These are phyloP conservation scores for Drosophila mayri DNA, from an alignment of 1,140 invertebrate species.

Conservation along the genomic window DNA sequence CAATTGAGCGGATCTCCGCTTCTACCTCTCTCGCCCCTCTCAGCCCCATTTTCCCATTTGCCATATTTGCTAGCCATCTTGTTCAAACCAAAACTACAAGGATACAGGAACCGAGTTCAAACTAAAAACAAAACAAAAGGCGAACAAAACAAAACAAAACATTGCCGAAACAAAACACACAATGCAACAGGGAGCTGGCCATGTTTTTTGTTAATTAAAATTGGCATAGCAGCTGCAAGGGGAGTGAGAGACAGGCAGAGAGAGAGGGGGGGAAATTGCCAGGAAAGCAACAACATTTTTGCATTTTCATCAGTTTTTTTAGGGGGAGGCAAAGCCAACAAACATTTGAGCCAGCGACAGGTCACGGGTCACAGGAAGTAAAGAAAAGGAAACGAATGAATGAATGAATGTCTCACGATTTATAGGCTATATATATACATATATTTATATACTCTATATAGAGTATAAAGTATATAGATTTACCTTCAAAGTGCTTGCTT, in stretches of 20 bases:
- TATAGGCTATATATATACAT: conserved; percentile 3
- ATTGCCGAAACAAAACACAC: conserved; percentile 37
- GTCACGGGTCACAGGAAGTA: conserved; percentile 20
- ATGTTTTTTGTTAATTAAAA: conserved; percentile 81
- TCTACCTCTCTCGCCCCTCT: neutral
- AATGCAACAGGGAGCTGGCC: conserved; percentile 63
- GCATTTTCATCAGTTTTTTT: conserved; percentile 52
- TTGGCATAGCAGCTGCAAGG: conserved; percentile 57
- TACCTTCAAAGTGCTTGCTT: conserved; percentile 53
- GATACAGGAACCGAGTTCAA: conserved; percentile 28
- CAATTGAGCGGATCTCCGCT: conserved; percentile 23
- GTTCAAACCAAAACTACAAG: conserved; percentile 15
- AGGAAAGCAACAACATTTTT: conserved; percentile 45
- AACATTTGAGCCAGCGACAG: conserved; percentile 28
- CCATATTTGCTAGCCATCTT: conserved; percentile 20
- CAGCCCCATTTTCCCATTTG: neutral
- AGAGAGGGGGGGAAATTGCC: neutral
- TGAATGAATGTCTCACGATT: conserved; percentile 19
- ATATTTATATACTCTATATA: neutral
- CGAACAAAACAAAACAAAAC: conserved; percentile 49
- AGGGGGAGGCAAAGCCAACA: neutral
- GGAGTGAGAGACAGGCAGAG: too few relatives aligned
- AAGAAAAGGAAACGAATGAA: conserved; percentile 7
- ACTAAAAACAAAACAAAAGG: conserved; percentile 46
- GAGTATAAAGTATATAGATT: conserved; percentile 30